phyloP scores from a whole-genome alignment of 2,797 vertebrate genomes.

The Lutra lutra region DNA sequence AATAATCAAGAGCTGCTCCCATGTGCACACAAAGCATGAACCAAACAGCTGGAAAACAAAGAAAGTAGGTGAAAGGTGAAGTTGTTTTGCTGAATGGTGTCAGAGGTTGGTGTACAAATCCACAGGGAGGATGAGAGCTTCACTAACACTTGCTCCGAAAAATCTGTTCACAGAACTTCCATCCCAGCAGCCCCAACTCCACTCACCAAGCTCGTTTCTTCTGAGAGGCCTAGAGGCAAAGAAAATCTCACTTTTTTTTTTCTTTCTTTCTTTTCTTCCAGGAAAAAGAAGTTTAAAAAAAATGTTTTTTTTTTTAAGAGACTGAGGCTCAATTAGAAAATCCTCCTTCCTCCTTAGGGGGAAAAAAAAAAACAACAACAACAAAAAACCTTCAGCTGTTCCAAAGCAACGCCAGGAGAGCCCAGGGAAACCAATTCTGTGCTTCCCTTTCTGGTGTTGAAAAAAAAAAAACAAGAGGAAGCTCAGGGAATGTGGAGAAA shows the following conservation, averaged over 20 bases:
- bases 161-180: neutral
- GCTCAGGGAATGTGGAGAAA: neutral
- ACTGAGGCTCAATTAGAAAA: neutral
- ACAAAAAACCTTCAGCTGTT: neutral
- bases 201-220: neutral
- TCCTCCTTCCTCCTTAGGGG: neutral
- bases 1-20: conserved; percentile 2
- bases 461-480: neutral
- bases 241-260: neutral
- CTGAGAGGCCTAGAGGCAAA: conserved; percentile 33
- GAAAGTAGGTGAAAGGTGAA: conserved; percentile 77
- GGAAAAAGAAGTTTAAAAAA: conserved; percentile 51
- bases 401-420: neutral
- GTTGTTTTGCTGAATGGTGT: conserved; percentile 71
- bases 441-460: neutral
- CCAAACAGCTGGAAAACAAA: conserved; percentile 75
- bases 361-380: neutral
- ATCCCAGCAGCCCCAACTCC: neutral
- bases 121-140: neutral
- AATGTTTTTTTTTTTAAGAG: neutral
- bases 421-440: neutral
- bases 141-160: conserved; percentile 27
- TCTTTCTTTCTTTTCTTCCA: conserved; percentile 11
- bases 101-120: conserved; percentile 63
- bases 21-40: conserved; percentile 43